These are phyloP conservation scores for Norana najaformis DNA, from an alignment of 2,888 invertebrate genomes.

Conservation along the genomic window DNA sequence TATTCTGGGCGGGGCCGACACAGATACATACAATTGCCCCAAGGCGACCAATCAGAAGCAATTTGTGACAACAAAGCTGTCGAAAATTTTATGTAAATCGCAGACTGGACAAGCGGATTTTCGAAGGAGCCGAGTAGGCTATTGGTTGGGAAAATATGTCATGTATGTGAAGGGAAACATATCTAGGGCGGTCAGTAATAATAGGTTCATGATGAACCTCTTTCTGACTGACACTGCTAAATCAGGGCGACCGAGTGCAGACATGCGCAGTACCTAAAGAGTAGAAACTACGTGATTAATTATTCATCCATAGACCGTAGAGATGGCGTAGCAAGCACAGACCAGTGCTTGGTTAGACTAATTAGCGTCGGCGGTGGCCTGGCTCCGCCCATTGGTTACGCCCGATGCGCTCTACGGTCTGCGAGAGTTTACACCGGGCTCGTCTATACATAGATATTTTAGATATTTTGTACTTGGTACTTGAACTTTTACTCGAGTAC, in stretches of 20 bases:
- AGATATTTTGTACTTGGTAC: too few relatives aligned
- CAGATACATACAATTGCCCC: neutral
- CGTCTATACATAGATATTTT: neutral
- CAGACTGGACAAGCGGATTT: neutral
- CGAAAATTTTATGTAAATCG: neutral
- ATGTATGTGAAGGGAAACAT: neutral
- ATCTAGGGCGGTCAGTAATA: neutral
- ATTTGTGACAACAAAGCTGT: neutral
- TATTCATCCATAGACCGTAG: neutral
- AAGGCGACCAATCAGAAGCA: neutral
- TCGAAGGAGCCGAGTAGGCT: neutral
- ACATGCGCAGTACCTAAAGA: neutral
- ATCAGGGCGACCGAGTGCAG: neutral
- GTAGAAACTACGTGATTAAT: neutral
- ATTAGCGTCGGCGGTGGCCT: neutral
- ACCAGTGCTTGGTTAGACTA: neutral
- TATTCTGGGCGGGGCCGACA: neutral
- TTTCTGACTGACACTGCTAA: neutral
- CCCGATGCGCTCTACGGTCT: neutral
- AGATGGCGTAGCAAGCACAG: neutral
- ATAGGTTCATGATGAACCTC: neutral
- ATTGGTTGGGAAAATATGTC: neutral
- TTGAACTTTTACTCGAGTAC: too few relatives aligned
- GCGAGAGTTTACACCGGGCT: neutral
- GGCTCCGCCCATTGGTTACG: conserved; percentile 13